Conservation (phyloP, 2,888 invertebrate genomes). For the Drosophila leonis region DNA sequence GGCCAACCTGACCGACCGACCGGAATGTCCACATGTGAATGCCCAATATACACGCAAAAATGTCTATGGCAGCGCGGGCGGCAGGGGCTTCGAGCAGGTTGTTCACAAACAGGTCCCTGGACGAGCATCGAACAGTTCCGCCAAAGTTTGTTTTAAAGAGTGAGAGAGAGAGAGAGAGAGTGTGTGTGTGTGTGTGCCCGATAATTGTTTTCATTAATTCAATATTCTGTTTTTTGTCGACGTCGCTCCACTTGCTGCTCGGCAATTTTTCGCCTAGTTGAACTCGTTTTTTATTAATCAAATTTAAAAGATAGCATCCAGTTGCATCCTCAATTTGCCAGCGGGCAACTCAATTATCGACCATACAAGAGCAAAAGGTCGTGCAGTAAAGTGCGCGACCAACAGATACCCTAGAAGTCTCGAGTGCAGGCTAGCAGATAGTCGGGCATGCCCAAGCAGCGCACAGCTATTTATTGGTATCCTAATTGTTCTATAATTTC, state of each 20-base stretch:
- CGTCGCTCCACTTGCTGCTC: neutral
- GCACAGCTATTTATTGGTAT: neutral
- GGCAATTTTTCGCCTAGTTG: neutral
- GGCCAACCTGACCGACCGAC: neutral
- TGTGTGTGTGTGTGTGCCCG: neutral
- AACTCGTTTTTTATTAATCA: neutral
- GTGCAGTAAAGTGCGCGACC: no score
- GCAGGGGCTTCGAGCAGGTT: neutral
- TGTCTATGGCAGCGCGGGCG: neutral
- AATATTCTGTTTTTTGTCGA: neutral
- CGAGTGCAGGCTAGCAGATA: neutral
- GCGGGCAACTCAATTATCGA: slow-evolving; percentile 2
- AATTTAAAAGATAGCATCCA: slow-evolving; percentile 1
- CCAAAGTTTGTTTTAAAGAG: slow-evolving; percentile 1
- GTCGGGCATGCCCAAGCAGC: neutral
- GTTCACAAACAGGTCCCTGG: neutral
- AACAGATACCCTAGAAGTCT: neutral
- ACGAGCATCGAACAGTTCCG: neutral
- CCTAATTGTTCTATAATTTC: neutral
- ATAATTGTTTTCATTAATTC: slow-evolving; percentile 11
- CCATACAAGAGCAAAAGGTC: neutral
- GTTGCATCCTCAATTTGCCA: slow-evolving; percentile 1
- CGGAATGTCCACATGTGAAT: slow-evolving; percentile 1
- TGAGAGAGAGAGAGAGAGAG: neutral
- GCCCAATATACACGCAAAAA: neutral